These are phyloP conservation scores for Danio jaintianensis DNA, from an alignment of 2,797 vertebrate genomes.

Conservation along the genomic window DNA sequence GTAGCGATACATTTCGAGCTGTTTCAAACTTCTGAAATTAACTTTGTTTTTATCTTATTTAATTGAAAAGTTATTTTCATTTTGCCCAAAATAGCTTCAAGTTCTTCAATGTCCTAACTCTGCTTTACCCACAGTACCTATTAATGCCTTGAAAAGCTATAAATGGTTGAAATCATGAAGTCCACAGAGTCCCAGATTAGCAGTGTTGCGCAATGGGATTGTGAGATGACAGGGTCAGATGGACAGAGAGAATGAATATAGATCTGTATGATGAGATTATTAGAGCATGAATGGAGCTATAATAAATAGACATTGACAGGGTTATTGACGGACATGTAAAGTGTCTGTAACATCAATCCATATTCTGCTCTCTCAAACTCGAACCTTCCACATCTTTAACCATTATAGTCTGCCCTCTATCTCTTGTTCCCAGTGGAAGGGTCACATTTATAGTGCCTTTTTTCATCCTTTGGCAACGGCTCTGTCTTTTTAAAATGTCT, in stretches of 20 bases:
- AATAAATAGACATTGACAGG: constrained; percentile 18
- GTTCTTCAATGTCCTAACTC: too few species aligned
- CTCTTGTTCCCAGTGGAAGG: constrained; percentile 38
- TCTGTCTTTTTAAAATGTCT: constrained; percentile 37
- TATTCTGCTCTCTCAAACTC: constrained; percentile 18
- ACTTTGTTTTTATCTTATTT: too few species aligned
- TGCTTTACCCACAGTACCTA: background rate
- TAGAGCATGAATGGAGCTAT: constrained; percentile 21
- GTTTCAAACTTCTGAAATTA: too few species aligned
- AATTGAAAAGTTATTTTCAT: too few species aligned
- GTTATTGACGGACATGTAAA: constrained; percentile 16
- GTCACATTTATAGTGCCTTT: constrained; percentile 56
- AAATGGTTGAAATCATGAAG: constrained; percentile 19
- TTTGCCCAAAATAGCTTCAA: too few species aligned
- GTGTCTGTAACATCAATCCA: constrained; percentile 15
- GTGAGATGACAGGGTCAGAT: background rate
- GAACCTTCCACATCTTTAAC: constrained; percentile 26
- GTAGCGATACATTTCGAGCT: too few species aligned
- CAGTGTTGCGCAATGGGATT: constrained; percentile 15
- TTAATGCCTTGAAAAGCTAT: constrained; percentile 26
- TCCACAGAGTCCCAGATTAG: background rate
- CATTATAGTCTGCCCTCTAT: constrained; percentile 42
- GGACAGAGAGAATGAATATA: constrained; percentile 21
- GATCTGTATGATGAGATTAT: constrained; percentile 29
- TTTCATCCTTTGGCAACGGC: constrained; percentile 44